These are phyloP conservation scores for Sternarchorhynchus goeldii DNA, from an alignment of 2,797 vertebrate genomes.

Conservation along the genomic window DNA sequence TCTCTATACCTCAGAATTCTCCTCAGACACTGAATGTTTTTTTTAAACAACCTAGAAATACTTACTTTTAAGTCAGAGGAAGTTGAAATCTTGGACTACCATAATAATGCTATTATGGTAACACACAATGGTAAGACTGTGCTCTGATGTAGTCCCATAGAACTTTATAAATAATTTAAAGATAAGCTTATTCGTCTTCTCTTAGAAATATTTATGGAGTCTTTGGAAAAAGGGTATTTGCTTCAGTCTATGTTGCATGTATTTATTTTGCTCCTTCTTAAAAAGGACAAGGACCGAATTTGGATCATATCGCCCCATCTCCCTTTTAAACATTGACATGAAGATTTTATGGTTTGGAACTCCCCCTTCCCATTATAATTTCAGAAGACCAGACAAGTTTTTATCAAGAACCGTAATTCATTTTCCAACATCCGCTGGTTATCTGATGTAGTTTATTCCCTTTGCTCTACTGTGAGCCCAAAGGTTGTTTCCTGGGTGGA, in stretches of 20 bases:
- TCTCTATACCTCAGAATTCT: slow-evolving; percentile 25
- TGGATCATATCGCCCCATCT: too few species aligned
- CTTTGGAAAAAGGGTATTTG: background rate
- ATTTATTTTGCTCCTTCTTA: too few species aligned
- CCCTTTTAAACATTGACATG: too few species aligned
- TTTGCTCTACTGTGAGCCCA: background rate
- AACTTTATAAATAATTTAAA: slow-evolving; percentile 4
- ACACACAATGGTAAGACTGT: background rate
- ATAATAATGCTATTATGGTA: background rate
- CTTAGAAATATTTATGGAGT: background rate
- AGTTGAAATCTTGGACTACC: background rate
- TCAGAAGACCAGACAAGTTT: background rate
- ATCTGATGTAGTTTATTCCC: background rate
- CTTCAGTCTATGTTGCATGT: too few species aligned
- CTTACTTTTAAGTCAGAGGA: background rate
- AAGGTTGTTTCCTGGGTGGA: background rate
- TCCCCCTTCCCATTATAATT: background rate
- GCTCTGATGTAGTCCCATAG: background rate
- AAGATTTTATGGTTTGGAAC: too few species aligned
- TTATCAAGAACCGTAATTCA: background rate
- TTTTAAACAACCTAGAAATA: slow-evolving; percentile 18
- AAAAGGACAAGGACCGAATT: too few species aligned
- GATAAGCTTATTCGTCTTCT: background rate
- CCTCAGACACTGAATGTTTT: slow-evolving; percentile 1
- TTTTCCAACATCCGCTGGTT: background rate